These are phyloP conservation scores for Coracopsis vasa DNA, from an alignment of 2,113 vertebrate species.

Conservation along the genomic window DNA sequence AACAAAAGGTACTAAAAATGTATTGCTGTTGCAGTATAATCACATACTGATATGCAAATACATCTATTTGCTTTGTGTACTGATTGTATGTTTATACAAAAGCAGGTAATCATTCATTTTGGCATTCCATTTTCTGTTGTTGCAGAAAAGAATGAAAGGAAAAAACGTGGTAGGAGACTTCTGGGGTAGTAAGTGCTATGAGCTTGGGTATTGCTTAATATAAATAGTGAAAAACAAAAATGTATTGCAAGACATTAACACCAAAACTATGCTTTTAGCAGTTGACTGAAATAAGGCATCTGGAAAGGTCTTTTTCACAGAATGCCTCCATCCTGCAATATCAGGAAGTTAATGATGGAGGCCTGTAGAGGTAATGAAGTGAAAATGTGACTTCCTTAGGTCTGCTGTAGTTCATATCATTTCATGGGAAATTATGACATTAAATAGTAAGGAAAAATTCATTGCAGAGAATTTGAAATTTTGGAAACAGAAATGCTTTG, in stretches of 20 bases:
- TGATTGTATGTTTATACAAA: neutral
- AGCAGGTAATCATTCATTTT: neutral
- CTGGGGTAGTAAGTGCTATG: neutral
- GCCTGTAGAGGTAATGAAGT: neutral
- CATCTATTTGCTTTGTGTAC: neutral
- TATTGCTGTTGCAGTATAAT: neutral
- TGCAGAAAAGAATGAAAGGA: neutral
- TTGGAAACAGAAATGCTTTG: neutral
- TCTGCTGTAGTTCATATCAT: neutral
- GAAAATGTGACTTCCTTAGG: neutral
- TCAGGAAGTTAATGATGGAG: neutral
- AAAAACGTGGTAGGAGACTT: neutral
- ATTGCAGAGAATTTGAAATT: neutral
- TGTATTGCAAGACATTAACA: neutral
- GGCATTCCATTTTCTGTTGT: neutral
- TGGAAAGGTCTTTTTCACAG: neutral
- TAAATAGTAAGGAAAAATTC: neutral
- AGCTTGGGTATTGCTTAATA: neutral
- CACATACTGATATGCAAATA: neutral
- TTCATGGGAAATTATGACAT: neutral
- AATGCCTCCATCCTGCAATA: neutral
- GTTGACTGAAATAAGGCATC: neutral
- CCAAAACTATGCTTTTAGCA: neutral
- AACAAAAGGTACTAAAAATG: conserved; percentile 1
- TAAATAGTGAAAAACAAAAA: neutral